Evolutionary conservation across 2,888 invertebrate species (phyloP).

Genomic region (Sceliomorpha sp.): DNA sequence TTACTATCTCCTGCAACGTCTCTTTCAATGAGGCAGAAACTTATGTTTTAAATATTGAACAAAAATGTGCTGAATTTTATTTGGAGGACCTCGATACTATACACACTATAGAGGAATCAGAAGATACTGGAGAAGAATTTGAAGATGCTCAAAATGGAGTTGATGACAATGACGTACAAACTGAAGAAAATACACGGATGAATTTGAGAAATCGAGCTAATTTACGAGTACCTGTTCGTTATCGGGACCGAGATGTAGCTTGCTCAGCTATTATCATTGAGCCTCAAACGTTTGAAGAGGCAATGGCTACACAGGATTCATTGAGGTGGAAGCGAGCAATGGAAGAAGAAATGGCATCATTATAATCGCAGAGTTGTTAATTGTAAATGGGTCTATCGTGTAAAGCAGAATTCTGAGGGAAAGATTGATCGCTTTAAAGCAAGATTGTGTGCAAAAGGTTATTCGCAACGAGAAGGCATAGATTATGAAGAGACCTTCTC

Average conservation of each 20-base stretch:
- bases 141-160: neutral
- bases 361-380: neutral
- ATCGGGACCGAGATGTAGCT: no score
- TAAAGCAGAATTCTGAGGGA: neutral
- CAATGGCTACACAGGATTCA: neutral
- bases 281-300: slow-evolving; percentile 5
- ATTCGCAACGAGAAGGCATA: slow-evolving; percentile 19
- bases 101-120: no score
- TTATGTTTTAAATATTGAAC: no score
- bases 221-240: no score
- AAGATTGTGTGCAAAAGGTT: slow-evolving; percentile 37
- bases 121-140: neutral
- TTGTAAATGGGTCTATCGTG: slow-evolving; percentile 17
- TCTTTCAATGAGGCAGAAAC: slow-evolving; percentile 1
- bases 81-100: no score
- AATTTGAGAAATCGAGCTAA: no score
- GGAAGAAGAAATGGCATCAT: neutral
- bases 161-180: neutral
- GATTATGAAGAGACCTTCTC: slow-evolving; percentile 39
- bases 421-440: neutral
- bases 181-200: no score
- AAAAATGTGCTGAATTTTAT: no score
- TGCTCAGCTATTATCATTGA: neutral
- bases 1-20: slow-evolving; percentile 1
- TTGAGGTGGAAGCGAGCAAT: neutral